Evolutionary conservation across 2,888 invertebrate genomes (phyloP).

Genomic region (Odontothrips loti): DNA sequence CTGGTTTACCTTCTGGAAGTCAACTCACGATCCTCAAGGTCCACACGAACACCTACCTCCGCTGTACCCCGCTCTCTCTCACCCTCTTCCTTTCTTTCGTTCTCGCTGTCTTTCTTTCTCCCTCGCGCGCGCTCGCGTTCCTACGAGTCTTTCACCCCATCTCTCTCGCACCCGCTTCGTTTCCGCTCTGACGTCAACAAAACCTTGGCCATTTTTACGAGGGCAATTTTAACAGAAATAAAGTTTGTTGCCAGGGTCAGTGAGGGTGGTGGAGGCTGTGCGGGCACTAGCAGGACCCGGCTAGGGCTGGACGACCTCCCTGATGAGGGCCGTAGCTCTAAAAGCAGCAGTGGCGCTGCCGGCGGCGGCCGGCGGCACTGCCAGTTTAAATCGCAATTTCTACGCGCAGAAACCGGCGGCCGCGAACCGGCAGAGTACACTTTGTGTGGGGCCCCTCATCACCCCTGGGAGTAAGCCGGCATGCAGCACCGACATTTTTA

Average conservation of each 20-base stretch:
- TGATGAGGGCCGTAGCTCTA: not conserved
- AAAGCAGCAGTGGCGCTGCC: not conserved
- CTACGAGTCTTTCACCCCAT: not conserved
- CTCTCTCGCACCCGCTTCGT: not conserved
- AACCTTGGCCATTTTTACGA: slow-evolving; percentile 15
- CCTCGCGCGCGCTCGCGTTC: no score
- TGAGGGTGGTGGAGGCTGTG: not conserved
- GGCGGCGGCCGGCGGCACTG: not conserved
- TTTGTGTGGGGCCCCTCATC: no score
- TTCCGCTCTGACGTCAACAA: slow-evolving; percentile 11
- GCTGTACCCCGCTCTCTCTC: no score
- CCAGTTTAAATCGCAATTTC: slow-evolving; percentile 11
- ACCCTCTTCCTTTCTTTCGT: no score
- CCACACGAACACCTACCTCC: not conserved
- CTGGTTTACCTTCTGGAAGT: slow-evolving; percentile 15
- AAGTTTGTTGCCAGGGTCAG: slow-evolving; percentile 14
- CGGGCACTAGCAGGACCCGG: not conserved
- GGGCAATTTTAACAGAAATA: slow-evolving; percentile 21
- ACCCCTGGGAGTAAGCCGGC: no score
- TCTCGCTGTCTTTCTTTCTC: no score
- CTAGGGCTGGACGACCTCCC: not conserved
- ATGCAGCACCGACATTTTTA: no score
- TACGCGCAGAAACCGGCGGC: not conserved
- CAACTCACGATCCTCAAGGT: slow-evolving; percentile 2
- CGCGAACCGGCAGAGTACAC: no score